Base-by-base conservation (phyloP, 2,888 invertebrate genomes). In the Pachycephus smyrnensis region DNA sequence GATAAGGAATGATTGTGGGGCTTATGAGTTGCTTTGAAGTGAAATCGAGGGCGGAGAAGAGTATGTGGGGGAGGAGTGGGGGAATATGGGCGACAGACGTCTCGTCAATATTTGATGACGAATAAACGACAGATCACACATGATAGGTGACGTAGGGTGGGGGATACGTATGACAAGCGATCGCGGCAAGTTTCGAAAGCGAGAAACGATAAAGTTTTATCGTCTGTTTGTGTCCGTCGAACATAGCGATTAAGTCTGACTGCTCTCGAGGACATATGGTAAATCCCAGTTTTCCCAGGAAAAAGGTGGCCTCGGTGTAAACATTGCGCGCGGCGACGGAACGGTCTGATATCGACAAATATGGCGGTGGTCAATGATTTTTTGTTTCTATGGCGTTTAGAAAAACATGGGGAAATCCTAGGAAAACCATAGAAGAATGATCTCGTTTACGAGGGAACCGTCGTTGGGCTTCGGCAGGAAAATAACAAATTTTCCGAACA, bases 141-240 rank as follows among this genome's bases (percentile, higher is more conserved):
- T 33, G 74, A 69, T 30, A 69, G 40, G 33, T 37, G 31, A 23
- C 33, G 33, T 33, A 33, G 55, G 23, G 0, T 9, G 55, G 23
- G 1, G 15, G 55, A 55, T 55, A 55, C 55, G 23, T 23, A 23
- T 23, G 55, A 23, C 55, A 23, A 23, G 23, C 55, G 40, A 40
- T 40, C 40, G 23, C 40, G 55, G 55, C 76, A 80, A 82, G 74
- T 84, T 86, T 83, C 82, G 76, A 81, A 80, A 83, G 81, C 83
- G 86, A 86, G 84, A 83, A 82, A 75, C 73, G 85, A 86, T 87
- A 87, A 87, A 83, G 82, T 77, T 85, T 87, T 87, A 86, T 87
- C 86, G 81, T 79, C 73, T 80, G 80, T 84, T 85, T 82, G 79
- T 77, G 82, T 79, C 81, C 80, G 81, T 82, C 83, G 78, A 32